Conservation (phyloP, 2,888 invertebrate species). For the Biston stratarius region DNA sequence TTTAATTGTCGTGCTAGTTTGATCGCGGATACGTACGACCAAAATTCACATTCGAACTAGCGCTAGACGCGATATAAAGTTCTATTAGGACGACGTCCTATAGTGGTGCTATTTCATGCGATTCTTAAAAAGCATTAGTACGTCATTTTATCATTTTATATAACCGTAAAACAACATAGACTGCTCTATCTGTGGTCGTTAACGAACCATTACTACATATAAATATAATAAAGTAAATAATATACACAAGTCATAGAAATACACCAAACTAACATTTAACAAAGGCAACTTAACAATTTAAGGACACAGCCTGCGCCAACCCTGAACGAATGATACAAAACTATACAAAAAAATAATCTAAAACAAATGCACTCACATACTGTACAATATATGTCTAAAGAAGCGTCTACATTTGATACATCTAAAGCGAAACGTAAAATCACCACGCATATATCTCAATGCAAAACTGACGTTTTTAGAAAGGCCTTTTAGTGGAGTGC, state of each 20-base stretch:
- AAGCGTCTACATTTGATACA: background rate
- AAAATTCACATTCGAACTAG: too few relatives aligned
- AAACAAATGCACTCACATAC: conserved; percentile 31
- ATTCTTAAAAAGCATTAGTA: background rate
- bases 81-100: background rate
- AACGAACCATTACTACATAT: background rate
- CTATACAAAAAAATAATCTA: conserved; percentile 30
- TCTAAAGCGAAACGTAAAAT: background rate
- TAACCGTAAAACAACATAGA: background rate
- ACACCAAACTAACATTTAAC: background rate
- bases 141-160: background rate
- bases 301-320: conserved; percentile 52
- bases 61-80: too few relatives aligned
- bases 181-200: background rate
- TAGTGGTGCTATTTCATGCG: background rate
- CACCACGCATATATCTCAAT: background rate
- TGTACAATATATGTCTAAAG: conserved; percentile 5
- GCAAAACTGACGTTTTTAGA: too few relatives aligned
- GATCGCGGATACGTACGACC: too few relatives aligned
- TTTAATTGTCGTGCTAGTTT: too few relatives aligned
- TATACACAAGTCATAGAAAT: background rate
- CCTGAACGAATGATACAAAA: conserved; percentile 31
- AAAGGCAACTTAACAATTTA: conserved; percentile 48
- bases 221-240: background rate
- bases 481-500: too few relatives aligned